Base-by-base conservation (phyloP, 2,888 invertebrate species). In the Prenolepis imparis region DNA sequence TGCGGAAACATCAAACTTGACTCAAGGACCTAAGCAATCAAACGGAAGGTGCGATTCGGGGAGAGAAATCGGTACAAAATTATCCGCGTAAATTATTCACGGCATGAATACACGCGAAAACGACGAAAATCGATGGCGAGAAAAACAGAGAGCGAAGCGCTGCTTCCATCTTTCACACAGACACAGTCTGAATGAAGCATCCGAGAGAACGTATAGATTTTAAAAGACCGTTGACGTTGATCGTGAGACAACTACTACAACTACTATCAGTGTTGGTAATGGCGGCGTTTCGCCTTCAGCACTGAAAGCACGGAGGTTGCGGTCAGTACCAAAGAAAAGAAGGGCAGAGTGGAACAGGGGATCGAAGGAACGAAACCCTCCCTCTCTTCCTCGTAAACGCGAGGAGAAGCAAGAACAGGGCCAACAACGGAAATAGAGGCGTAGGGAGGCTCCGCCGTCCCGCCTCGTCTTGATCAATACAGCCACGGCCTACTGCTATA, bases 391-490 rank as follows among this genome's bases (percentile, higher is more conserved):
- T 92, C 89, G 90, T 93, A 93, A 91, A 93, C 92, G 92, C 92
- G 92, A 93, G 92, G 90, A 91, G 87, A 91, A 86, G 90, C 86
- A 89, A 91, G 92, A 92, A 93, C 93, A 93, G 92, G 92, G 93
- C 93, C 92, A 93, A 93, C 93, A 94, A 93, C 93, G 93, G 94
- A 94, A 94, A 93, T 94, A 93, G 93, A 94, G 92, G 93, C 93
- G 92, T 93, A 93, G 92, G 78, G 92, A 93, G 92, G 91, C 92
- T 92, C 87, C 91, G 90, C 90, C 92, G 93, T 92, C 92, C 93
- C 93, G 93, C 94, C 93, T 93, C 93, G 94, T 94, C 94, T 94
- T 94, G 94, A 94, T 94, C 94, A 94, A 94, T 94, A 94, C 94
- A 93, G 93, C 93, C 91, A 93, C 93, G 93, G 94, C 94, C 94